Evolutionary conservation across 2,888 invertebrate genomes (phyloP), one percentile per base, ranked within the genome.

Genomic region (Epistrophe grossulariae): DNA sequence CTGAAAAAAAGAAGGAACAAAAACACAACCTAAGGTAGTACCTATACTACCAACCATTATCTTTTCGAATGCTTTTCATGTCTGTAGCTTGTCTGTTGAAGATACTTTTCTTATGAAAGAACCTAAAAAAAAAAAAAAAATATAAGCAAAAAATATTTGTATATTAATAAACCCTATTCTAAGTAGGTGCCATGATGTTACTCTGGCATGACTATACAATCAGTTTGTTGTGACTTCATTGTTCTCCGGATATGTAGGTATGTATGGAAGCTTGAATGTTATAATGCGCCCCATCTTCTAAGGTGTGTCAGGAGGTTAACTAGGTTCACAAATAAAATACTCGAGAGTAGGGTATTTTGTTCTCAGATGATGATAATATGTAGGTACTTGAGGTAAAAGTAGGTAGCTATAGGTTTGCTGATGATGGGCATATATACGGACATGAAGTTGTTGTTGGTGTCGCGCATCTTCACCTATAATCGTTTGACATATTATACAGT

Each of bases 271-370:
- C 48, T 71, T 55, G 62, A 85, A 80, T 68, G 79, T 38, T 71
- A 79, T 79, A 73, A 45, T 24, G 24, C 24, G 24, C 77, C 48
- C 59, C 15, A 6, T 15, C 40, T 40, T 57, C 84, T 78, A 70
- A 85, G 85, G 85, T 85, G 82, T 85, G 85, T 82, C 85, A 82
- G 81, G 85, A 82, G 81, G 85, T 85, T 85, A 85, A 85, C 81
- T 70, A 55, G 70, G 40, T 55, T 85, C 48, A 78, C 81, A 77
- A 85, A 85, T 78, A 85, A 78, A 78, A 48, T 57, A 73, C 84
- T 73, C 55, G 24, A 24, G 17, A 50, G n/a, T 4, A 24, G 17
- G 52, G 40, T 64, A 52, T 64, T 45, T 52, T 52, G 64, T 64
- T 76, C 66, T 31, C 31, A 35, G 79, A 28, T 71, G 78, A 73